Conservation (phyloP, 1,140 invertebrate species). For the Zaprionus ghesquierei region DNA sequence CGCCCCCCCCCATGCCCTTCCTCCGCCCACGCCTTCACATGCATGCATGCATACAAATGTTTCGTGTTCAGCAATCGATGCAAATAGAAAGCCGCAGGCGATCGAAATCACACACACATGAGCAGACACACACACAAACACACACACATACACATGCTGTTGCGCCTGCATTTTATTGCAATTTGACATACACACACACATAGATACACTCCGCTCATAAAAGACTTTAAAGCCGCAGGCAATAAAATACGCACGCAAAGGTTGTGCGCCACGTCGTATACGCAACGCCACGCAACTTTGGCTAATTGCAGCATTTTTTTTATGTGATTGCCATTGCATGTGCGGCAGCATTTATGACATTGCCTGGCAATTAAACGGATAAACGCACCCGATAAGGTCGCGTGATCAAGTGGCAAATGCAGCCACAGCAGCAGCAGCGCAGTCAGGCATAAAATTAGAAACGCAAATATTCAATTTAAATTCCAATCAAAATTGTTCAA, state of each 20-base stretch:
- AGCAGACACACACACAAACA: background rate
- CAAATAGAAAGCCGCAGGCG: conserved; percentile 46
- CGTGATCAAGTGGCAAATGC: conserved; percentile 20
- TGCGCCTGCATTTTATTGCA: conserved; percentile 34
- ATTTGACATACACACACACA: background rate
- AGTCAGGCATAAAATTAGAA: background rate
- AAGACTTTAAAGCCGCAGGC: conserved; percentile 32
- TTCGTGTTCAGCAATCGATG: conserved; percentile 8
- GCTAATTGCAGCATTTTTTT: conserved; percentile 53
- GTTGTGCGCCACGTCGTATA: conserved; percentile 44
- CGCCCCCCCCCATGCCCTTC: background rate
- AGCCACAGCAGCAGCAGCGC: background rate
- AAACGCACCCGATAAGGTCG: conserved; percentile 20
- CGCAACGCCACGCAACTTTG: conserved; percentile 59
- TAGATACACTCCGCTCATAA: background rate
- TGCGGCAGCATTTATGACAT: conserved; percentile 31
- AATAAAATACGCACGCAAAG: conserved; percentile 23
- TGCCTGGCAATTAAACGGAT: conserved; percentile 25
- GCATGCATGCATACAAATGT: background rate
- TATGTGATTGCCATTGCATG: conserved; percentile 43
- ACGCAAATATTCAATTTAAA: background rate
- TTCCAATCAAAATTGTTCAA: background rate
- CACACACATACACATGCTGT: background rate
- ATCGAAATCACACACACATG: background rate
- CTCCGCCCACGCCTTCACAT: background rate